Conservation (phyloP, 2,797 vertebrate species). For the Melanotaenia maccullochi region DNA sequence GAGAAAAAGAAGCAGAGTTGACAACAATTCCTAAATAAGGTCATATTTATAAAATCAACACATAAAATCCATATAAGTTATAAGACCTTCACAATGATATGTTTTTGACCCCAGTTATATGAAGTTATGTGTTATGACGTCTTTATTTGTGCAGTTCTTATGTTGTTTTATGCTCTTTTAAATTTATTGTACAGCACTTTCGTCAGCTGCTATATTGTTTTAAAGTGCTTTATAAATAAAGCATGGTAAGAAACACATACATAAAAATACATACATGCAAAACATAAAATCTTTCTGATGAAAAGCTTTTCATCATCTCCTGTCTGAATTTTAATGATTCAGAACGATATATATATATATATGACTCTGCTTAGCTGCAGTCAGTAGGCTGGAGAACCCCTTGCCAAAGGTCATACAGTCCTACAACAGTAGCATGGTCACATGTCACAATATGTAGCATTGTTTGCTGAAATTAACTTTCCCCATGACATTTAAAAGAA, state of each 20-base stretch:
- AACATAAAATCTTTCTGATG: not conserved
- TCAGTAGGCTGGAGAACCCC: constrained; percentile 6
- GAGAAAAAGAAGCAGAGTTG: not conserved
- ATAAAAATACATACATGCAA: not conserved
- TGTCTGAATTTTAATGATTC: constrained; percentile 1
- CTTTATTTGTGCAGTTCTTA: too few relatives aligned
- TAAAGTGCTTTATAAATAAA: too few relatives aligned
- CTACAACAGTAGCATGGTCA: not conserved
- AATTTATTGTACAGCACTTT: too few relatives aligned
- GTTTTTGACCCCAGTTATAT: not conserved
- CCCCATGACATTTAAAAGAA: not conserved
- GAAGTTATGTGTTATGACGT: too few relatives aligned
- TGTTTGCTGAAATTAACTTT: not conserved
- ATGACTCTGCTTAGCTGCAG: constrained; percentile 31
- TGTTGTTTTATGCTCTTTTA: too few relatives aligned
- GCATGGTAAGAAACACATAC: too few relatives aligned
- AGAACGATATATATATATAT: too few relatives aligned
- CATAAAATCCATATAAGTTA: not conserved
- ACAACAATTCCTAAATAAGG: not conserved
- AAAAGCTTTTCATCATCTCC: not conserved
- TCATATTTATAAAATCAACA: not conserved
- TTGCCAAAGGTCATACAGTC: not conserved
- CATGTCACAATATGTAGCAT: not conserved
- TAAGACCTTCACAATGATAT: not conserved
- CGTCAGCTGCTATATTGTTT: too few relatives aligned